Conservation (phyloP, 2,888 invertebrate species). For the Seira sanloemensis region DNA sequence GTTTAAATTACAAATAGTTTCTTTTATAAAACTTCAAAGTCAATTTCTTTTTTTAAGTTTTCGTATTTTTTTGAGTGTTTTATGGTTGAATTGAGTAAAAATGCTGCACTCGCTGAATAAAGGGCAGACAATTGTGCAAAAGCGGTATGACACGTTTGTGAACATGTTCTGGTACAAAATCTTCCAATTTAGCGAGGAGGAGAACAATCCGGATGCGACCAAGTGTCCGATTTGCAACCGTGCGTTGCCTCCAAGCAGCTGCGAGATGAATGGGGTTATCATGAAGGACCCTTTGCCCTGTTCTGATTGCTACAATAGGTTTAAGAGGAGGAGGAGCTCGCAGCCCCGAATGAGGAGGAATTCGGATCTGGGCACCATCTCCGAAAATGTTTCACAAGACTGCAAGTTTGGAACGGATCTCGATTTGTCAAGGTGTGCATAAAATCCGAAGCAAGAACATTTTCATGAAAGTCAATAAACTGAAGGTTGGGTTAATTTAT, state of each 20-base stretch:
- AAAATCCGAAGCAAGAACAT: background rate
- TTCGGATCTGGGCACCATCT: constrained; percentile 67
- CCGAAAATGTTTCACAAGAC: constrained; percentile 63
- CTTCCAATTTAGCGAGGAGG: constrained; percentile 57
- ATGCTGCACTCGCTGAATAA: constrained; percentile 50
- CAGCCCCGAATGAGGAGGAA: constrained; percentile 58
- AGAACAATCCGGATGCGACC: constrained; percentile 42
- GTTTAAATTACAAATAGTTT: background rate
- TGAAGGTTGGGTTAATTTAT: too few relatives aligned
- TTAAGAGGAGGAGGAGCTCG: constrained; percentile 57
- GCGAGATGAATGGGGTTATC: constrained; percentile 36
- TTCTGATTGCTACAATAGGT: constrained; percentile 64
- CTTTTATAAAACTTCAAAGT: background rate
- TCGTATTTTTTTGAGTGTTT: background rate
- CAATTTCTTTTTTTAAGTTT: constrained; percentile 3
- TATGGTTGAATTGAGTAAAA: background rate
- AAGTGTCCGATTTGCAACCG: constrained; percentile 66
- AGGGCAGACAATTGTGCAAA: constrained; percentile 38
- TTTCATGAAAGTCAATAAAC: background rate
- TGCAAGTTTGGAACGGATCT: constrained; percentile 66
- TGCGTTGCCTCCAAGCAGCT: constrained; percentile 47
- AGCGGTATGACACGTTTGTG: constrained; percentile 46
- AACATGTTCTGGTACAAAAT: constrained; percentile 60
- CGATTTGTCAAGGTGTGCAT: constrained; percentile 60
- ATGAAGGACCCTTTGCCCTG: constrained; percentile 66